phyloP scores from a whole-genome alignment of 2,888 invertebrate species.

The Cryptocephalus primarius region DNA sequence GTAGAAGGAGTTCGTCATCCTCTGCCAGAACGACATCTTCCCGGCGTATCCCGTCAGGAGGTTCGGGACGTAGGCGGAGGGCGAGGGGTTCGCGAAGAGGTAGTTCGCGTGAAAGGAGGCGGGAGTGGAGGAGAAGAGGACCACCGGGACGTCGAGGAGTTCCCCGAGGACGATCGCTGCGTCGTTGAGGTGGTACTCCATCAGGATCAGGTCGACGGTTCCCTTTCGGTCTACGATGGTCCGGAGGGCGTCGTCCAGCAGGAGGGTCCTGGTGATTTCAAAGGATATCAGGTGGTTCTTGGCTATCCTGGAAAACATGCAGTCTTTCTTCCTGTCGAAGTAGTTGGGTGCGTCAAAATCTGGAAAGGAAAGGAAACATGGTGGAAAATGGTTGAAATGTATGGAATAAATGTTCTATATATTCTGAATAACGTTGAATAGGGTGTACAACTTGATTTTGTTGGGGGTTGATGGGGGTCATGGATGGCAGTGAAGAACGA shows the following conservation, averaged over 20 bases:
- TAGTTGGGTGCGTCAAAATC: too few relatives aligned
- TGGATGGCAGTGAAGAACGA: too few relatives aligned
- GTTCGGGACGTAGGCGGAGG: conserved; percentile 39
- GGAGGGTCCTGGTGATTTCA: conserved; percentile 22
- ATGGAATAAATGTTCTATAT: too few relatives aligned
- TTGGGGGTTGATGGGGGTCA: too few relatives aligned
- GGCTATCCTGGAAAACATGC: conserved; percentile 1
- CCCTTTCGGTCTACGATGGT: conserved; percentile 25
- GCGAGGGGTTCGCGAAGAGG: conserved; percentile 32
- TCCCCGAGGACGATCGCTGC: conserved; percentile 32
- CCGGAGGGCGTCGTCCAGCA: conserved; percentile 30
- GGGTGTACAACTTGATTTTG: too few relatives aligned
- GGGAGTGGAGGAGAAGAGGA: conserved; percentile 34
- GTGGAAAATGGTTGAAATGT: too few relatives aligned
- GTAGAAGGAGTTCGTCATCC: conserved; percentile 40
- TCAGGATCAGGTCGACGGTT: conserved; percentile 29
- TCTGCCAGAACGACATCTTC: conserved; percentile 40
- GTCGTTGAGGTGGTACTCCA: conserved; percentile 39
- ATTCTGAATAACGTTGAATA: too few relatives aligned
- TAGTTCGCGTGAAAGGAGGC: conserved; percentile 36
- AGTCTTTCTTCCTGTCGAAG: conserved; percentile 1
- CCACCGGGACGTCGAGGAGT: conserved; percentile 23
- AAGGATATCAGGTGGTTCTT: conserved; percentile 2
- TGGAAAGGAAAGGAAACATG: too few relatives aligned
- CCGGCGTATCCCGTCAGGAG: conserved; percentile 34